phyloP scores from a whole-genome alignment of 1,140 invertebrate species.

The Andrena cerasifolii region DNA sequence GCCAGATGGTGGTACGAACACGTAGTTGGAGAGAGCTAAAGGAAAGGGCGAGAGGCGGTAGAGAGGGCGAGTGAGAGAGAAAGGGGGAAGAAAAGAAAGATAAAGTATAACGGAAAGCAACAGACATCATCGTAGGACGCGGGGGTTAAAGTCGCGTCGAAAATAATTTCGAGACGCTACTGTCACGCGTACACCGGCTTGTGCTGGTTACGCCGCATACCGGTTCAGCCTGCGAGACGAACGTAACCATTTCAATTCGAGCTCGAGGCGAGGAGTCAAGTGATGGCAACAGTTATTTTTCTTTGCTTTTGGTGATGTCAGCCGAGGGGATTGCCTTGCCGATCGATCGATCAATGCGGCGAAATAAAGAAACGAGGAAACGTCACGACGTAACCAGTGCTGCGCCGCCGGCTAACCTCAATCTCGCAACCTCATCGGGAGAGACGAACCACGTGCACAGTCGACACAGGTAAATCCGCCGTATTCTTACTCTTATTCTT shows the following conservation, averaged over 20 bases:
- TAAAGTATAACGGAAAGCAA: background rate
- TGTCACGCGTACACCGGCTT: conserved; percentile 39
- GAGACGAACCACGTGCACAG: conserved; percentile 56
- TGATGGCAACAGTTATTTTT: conserved; percentile 25
- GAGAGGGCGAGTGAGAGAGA: too few species aligned
- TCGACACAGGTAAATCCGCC: conserved; percentile 59
- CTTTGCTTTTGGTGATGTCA: conserved; percentile 25
- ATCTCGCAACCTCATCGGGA: conserved; percentile 42
- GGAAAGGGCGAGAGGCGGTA: background rate
- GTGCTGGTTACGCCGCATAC: conserved; percentile 19
- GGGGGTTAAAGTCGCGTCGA: conserved; percentile 26
- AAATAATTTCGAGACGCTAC: conserved; percentile 32
- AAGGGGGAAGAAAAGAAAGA: background rate
- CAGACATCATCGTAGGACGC: background rate
- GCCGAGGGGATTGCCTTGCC: background rate
- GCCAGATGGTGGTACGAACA: conserved; percentile 26
- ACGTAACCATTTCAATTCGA: conserved; percentile 9
- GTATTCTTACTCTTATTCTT: background rate
- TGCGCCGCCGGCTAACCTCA: conserved; percentile 48
- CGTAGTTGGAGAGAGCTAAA: background rate
- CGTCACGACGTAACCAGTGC: conserved; percentile 26
- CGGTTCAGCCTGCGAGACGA: conserved; percentile 9
- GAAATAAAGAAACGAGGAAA: conserved; percentile 36
- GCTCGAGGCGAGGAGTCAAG: conserved; percentile 7
- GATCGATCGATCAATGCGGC: conserved; percentile 19